Evolutionary conservation across 2,113 vertebrate genomes (phyloP), one percentile per base, ranked within the genome.

Genomic region (Cacatua alba): DNA sequence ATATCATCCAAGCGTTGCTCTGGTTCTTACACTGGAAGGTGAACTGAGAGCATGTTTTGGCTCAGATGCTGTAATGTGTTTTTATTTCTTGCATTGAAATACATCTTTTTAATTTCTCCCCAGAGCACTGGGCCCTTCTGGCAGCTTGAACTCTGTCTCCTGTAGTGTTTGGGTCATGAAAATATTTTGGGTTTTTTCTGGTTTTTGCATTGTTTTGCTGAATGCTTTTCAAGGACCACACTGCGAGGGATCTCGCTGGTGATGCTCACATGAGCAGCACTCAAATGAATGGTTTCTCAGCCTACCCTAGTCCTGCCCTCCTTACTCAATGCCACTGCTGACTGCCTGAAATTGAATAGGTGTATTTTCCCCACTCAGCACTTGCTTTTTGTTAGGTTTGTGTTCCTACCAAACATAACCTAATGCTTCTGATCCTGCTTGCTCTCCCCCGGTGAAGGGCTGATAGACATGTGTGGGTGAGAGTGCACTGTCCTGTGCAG

Each of bases 1-100:
- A 78, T 84, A 41, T 72, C 11, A 6, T 89, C 91, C 95, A 96
- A 82, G 71, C 14, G 1, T 74, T 90, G 82, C 74, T 89, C 80
- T 87, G 79, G 82, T 74, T 96, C 80, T 93, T 88, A 88, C 79
- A 26, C 28, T 91, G 90, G 95, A 92, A 94, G 88, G 88, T 95
- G 95, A 93, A 95, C 88, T 89, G 81, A 96, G 92, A 94, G 70
- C 67, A 51, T 7, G 0, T 76, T 92, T 96, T 92, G 94, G 86
- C 94, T 95, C 74, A 84, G 74, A 74, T 86, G 74, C 65, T 85
- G 57, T 62, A 78, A 82, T 29, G 62, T 86, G 83, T 83, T 89
- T 96, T 96, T 80, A 79, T 86, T 89, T 59, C 86, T 68, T 49
- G 82, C 94, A 95, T 94, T 94, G 96, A 96, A 96, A 92, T 92